Percentiles rank a stretch among this genome's conserved stretches.
phyloP scores from a whole-genome alignment of 2,797 vertebrate genomes.

The Pyrocephalus nanus region DNA sequence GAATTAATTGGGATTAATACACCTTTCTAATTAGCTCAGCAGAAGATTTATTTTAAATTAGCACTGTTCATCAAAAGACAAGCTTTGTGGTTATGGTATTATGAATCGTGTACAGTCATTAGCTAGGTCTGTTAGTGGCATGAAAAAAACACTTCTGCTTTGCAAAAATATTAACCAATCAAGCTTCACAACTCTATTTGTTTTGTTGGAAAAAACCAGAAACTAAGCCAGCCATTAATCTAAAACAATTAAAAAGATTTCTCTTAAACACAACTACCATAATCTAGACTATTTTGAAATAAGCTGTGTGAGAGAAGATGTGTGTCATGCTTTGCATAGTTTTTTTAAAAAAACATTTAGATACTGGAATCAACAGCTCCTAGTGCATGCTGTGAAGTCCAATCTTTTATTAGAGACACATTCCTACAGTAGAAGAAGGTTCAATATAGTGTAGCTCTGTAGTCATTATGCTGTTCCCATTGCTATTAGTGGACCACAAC shows the following conservation, averaged over 20 bases:
- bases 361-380: neutral
- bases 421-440: neutral
- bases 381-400: neutral
- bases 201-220: conserved; percentile 26
- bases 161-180: neutral
- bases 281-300: conserved; percentile 26
- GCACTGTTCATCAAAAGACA: neutral
- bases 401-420: neutral
- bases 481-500: neutral
- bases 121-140: neutral
- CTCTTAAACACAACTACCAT: conserved; percentile 8
- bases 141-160: neutral
- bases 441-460: neutral
- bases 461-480: neutral
- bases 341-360: neutral
- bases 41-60: conserved; percentile 9
- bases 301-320: neutral
- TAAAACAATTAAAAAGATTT: conserved; percentile 58
- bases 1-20: conserved; percentile 17
- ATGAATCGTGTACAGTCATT: neutral
- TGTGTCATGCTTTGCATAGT: neutral
- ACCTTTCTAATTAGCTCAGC: neutral
- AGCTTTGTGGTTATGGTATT: neutral
- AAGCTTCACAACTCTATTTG: neutral
- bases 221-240: conserved; percentile 44